A percentile compares a stretch with the other conserved stretches of the same genome.
Conservation (phyloP, 2,797 vertebrate species). For the Acanthurus lineatus region DNA sequence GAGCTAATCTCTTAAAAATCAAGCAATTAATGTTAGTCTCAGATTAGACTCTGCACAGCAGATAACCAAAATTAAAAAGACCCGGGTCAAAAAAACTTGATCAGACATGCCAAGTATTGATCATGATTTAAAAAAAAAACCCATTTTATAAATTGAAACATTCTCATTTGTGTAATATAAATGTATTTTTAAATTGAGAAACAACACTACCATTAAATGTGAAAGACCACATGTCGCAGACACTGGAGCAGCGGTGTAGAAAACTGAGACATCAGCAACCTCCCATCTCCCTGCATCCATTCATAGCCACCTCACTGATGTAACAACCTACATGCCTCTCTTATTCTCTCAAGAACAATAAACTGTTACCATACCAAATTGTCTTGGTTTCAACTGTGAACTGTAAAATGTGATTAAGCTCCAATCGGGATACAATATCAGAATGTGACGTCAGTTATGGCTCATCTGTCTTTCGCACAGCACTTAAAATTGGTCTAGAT, state of each 20-base stretch:
- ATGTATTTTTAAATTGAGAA: background rate
- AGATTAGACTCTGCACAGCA: background rate
- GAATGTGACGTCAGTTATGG: conserved; percentile 15
- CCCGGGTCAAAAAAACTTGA: background rate
- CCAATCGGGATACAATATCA: conserved; percentile 24
- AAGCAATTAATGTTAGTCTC: background rate
- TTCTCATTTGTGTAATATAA: background rate
- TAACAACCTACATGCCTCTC: background rate
- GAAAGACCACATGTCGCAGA: background rate
- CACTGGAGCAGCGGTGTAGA: background rate
- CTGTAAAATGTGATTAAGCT: conserved; percentile 10
- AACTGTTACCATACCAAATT: background rate
- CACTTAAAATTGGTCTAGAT: background rate
- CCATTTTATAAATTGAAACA: background rate
- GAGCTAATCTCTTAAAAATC: too few relatives aligned
- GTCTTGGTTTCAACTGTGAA: conserved; percentile 11
- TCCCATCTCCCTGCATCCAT: background rate
- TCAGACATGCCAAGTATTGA: background rate
- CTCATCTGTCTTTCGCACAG: conserved; percentile 7
- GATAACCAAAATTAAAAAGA: background rate
- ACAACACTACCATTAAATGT: background rate
- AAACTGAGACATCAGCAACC: background rate
- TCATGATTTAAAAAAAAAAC: background rate
- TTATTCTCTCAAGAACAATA: background rate
- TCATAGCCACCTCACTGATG: background rate